phyloP scores from a whole-genome alignment of 2,888 invertebrate genomes.

The Chymomyza fuscimana region DNA sequence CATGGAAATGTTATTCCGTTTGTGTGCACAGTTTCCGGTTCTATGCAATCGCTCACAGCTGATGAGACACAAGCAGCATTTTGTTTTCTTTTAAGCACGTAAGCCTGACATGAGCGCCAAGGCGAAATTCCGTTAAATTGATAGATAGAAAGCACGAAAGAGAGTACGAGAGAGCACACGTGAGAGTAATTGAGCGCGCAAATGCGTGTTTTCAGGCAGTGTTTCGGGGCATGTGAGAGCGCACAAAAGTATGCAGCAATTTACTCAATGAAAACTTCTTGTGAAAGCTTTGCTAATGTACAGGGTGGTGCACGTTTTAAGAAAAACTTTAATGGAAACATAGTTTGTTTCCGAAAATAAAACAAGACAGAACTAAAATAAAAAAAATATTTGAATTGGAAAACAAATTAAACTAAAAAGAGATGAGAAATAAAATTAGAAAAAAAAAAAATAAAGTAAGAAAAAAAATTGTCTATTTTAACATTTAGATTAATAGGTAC shows the following conservation, averaged over 20 bases:
- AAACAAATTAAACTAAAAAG: too few species aligned
- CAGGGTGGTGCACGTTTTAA: not conserved
- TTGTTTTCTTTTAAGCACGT: slow-evolving; percentile 27
- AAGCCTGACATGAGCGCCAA: slow-evolving; percentile 10
- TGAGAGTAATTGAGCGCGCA: not conserved
- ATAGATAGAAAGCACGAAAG: not conserved
- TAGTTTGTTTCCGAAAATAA: too few species aligned
- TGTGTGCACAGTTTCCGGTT: slow-evolving; percentile 42
- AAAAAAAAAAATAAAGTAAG: too few species aligned
- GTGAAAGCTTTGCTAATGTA: not conserved
- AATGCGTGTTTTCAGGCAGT: too few species aligned
- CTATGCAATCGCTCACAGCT: slow-evolving; percentile 27
- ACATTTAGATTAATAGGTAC: too few species aligned
- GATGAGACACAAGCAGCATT: slow-evolving; percentile 17
- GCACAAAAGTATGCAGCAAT: slow-evolving; percentile 1
- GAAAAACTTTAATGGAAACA: too few species aligned
- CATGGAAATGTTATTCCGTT: slow-evolving; percentile 27
- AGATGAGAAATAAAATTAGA: too few species aligned
- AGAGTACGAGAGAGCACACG: not conserved
- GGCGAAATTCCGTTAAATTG: not conserved
- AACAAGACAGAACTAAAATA: too few species aligned
- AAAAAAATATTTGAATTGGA: too few species aligned
- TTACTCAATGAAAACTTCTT: not conserved
- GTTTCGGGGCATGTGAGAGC: not conserved
- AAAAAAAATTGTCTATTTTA: too few species aligned